A percentile compares a stretch with the other conserved stretches of the same genome.
phyloP scores from a whole-genome alignment of 2,797 vertebrate genomes.

The Ammospiza maritima region DNA sequence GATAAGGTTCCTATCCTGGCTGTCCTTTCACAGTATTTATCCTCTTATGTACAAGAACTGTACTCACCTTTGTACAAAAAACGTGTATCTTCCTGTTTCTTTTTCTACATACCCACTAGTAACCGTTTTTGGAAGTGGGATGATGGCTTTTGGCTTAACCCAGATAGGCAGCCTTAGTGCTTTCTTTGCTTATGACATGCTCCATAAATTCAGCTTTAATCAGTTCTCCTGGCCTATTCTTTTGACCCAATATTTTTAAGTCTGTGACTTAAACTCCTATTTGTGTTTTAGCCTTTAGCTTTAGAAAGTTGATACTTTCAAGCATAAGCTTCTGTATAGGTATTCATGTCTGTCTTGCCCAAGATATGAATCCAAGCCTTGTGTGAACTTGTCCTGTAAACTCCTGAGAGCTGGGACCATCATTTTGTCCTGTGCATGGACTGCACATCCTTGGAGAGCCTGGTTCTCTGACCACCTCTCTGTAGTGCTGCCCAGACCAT shows the following conservation, averaged over 20 bases:
- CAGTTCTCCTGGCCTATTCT: background rate
- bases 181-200: background rate
- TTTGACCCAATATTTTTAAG: background rate
- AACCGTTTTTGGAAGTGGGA: background rate
- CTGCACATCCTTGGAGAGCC: background rate
- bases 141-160: background rate
- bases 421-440: background rate
- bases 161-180: background rate
- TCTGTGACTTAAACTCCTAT: background rate
- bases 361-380: background rate
- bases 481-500: background rate
- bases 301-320: background rate
- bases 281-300: background rate
- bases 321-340: background rate
- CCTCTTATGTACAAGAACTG: background rate
- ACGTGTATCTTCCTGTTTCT: background rate
- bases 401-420: background rate
- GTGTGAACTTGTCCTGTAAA: background rate
- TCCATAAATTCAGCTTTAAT: background rate
- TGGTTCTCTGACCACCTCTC: background rate
- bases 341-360: background rate
- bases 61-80: background rate
- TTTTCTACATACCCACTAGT: background rate
- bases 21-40: background rate
- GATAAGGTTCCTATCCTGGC: background rate